These are phyloP conservation scores for Acropternis orthonyx DNA, from an alignment of 2,797 vertebrate species.

Conservation along the genomic window DNA sequence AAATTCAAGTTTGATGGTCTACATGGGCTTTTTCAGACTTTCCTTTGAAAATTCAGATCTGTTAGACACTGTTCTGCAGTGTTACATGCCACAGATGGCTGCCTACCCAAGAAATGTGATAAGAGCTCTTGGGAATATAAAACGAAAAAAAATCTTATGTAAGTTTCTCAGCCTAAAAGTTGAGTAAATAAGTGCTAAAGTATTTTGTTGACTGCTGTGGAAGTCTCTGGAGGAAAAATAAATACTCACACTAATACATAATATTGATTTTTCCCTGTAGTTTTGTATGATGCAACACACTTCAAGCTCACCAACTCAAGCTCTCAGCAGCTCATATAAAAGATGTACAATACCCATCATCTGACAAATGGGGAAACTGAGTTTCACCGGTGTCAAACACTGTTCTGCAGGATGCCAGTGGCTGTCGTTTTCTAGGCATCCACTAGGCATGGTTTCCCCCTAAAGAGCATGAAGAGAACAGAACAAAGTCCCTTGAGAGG, in stretches of 20 bases:
- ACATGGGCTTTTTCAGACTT: not conserved
- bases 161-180: slow-evolving; percentile 37
- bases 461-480: not conserved
- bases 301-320: not conserved
- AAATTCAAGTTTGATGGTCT: not conserved
- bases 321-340: not conserved
- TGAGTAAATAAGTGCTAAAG: slow-evolving; percentile 28
- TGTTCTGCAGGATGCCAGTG: not conserved
- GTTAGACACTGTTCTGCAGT: not conserved
- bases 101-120: slow-evolving; percentile 13
- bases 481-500: not conserved
- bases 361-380: not conserved
- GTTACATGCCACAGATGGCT: slow-evolving; percentile 41
- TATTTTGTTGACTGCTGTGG: not conserved
- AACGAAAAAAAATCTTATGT: slow-evolving; percentile 36
- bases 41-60: not conserved
- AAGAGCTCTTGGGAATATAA: slow-evolving; percentile 28
- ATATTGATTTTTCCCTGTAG: not conserved
- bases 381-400: not conserved
- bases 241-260: not conserved
- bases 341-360: not conserved
- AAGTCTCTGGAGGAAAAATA: slow-evolving; percentile 2
- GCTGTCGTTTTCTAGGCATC: not conserved
- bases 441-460: not conserved
- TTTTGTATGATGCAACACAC: not conserved